Percentiles rank a stretch among this genome's conserved stretches.
phyloP scores from a whole-genome alignment of 37 sponge, comb jelly and placozoan genomes.

The Amphimedon queenslandica region DNA sequence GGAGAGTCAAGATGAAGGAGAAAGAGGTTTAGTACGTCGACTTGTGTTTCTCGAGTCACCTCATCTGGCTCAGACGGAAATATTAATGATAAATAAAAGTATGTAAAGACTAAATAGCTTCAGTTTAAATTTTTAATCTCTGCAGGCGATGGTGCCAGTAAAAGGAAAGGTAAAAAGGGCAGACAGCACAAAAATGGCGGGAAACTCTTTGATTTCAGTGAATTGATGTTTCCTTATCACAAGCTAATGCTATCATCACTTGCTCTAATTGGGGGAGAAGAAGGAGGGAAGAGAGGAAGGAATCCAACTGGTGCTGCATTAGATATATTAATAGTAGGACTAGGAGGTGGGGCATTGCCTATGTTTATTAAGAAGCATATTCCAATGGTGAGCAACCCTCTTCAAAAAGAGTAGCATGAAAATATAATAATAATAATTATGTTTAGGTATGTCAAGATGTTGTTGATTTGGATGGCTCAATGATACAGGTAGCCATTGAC shows the following conservation, averaged over 20 bases:
- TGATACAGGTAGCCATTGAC: constrained; percentile 66
- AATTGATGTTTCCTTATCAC: constrained; percentile 32
- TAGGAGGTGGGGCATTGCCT: constrained; percentile 82
- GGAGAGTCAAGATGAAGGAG: constrained; percentile 46
- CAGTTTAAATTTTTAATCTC: not conserved
- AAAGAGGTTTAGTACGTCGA: constrained; percentile 34
- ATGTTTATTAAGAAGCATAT: constrained; percentile 44
- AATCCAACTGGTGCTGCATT: no score
- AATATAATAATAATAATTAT: no score
- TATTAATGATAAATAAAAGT: constrained; percentile 42
- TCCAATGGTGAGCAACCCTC: no score
- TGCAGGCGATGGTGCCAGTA: not conserved
- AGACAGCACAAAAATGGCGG: no score
- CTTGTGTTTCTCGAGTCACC: constrained; percentile 61
- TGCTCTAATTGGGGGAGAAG: not conserved
- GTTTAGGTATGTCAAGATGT: constrained; percentile 66
- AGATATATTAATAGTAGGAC: constrained; percentile 58
- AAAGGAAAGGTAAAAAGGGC: not conserved
- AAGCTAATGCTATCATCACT: constrained; percentile 23
- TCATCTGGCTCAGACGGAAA: constrained; percentile 71
- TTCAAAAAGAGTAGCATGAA: no score
- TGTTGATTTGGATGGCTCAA: constrained; percentile 62
- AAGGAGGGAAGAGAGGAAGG: not conserved
- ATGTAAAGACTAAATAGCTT: not conserved
- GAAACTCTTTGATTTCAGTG: constrained; percentile 36